Conservation (phyloP, 2,113 vertebrate species). For the Microcebus jonahi region DNA sequence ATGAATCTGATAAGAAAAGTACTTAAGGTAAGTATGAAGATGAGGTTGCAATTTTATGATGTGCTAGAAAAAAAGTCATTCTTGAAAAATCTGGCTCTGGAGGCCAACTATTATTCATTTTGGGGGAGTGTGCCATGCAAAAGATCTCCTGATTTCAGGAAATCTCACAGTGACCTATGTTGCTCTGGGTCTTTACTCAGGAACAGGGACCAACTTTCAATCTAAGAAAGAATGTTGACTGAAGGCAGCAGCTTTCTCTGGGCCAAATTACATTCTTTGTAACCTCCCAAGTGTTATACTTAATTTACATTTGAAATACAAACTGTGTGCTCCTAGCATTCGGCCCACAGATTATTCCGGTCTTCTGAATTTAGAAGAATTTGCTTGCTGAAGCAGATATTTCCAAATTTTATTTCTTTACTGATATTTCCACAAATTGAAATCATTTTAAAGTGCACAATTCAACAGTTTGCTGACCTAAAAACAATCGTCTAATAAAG, state of each 20-base stretch:
- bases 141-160: conserved; percentile 78
- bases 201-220: conserved; percentile 11
- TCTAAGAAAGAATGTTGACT: neutral
- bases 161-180: conserved; percentile 69
- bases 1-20: neutral
- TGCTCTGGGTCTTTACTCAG: conserved; percentile 56
- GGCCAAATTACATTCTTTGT: conserved; percentile 7
- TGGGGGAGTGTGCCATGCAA: conserved; percentile 70
- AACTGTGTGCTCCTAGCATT: conserved; percentile 20
- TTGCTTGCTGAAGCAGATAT: neutral
- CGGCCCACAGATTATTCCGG: neutral
- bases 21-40: conserved; percentile 77
- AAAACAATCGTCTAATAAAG: neutral
- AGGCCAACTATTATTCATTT: conserved; percentile 81
- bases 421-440: neutral
- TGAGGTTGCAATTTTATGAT: conserved; percentile 74
- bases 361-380: conserved; percentile 36
- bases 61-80: conserved; percentile 78
- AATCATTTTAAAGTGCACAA: neutral
- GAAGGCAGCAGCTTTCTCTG: neutral
- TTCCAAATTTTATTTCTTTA: conserved; percentile 9
- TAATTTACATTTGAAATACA: conserved; percentile 34
- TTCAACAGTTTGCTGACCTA: neutral
- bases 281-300: conserved; percentile 6
- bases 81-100: conserved; percentile 79